phyloP scores from a whole-genome alignment of 2,797 vertebrate species.

The Triplophysa yarkandensis region DNA sequence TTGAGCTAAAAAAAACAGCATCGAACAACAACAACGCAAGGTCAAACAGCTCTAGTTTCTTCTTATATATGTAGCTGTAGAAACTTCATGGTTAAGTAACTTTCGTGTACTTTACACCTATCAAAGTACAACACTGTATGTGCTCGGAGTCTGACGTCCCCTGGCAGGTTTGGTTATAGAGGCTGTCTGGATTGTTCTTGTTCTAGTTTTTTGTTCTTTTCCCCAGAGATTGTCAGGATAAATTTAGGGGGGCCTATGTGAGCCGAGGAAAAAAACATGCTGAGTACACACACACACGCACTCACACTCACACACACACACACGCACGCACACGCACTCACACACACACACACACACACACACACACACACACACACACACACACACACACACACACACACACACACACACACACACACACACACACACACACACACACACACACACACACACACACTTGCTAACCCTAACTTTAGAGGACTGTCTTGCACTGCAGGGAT shows the following conservation, averaged over 20 bases:
- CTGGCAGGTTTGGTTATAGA: conserved; percentile 18
- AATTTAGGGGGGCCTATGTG: conserved; percentile 43
- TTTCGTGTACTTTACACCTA: conserved; percentile 23
- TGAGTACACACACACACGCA: conserved; percentile 32
- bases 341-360: not conserved
- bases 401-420: conserved; percentile 39
- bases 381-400: conserved; percentile 6
- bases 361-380: conserved; percentile 23
- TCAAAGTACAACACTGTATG: not conserved
- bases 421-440: conserved; percentile 18
- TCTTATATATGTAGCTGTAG: not conserved
- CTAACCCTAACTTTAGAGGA: conserved; percentile 29
- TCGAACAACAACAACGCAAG: too few species aligned
- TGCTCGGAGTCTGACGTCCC: conserved; percentile 13
- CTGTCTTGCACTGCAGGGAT: conserved; percentile 33
- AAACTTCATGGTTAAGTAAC: not conserved
- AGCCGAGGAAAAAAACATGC: conserved; percentile 35
- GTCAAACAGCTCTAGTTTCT: not conserved
- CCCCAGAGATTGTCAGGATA: conserved; percentile 47
- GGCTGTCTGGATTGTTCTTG: conserved; percentile 23
- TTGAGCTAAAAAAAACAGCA: too few species aligned
- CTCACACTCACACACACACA: not conserved
- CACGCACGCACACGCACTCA: conserved; percentile 20
- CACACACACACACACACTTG: conserved; percentile 1
- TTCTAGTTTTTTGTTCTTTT: conserved; percentile 36